Evolutionary conservation across 2,888 invertebrate species (phyloP), one percentile per base, ranked within the genome.

Genomic region (Eurois occulta): DNA sequence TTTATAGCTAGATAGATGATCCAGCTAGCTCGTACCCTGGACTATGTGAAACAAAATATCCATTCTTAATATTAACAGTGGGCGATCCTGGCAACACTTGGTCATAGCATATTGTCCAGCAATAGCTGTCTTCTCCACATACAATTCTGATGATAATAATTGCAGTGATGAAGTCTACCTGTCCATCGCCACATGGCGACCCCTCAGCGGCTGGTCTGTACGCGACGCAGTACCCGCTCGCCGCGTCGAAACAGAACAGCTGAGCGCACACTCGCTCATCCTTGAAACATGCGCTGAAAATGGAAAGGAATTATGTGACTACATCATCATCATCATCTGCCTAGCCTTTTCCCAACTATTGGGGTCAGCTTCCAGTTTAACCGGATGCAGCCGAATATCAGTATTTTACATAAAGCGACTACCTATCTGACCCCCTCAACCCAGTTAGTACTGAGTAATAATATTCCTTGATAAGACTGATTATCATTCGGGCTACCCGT

Each of bases 201-300:
- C 99, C 99, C 95, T 99, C 99, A 2, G 99, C 99, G 24, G 99
- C 99, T 28, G 99, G 99, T 90, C 99, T 97, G 96, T 99, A 99
- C 78, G 99, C 99, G 80, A 99, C 99, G 95, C 99, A 99, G 96
- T 99, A 99, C 43, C 99, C 99, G 88, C 99, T 99, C 81, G 98
- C 98, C 60, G 99, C 98, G 95, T 99, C 99, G 94, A 99, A 99
- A 94, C 99, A 99, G 97, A 99, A 99, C 86, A 99, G 97, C 96
- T 99, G 99, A 48, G 99, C 99, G 94, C 99, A 99, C 43, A 99
- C 99, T 64, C 99, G 97, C 95, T 99, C 99, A 93, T 99, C 99
- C 97, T 99, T 99, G 94, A 97, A 97, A 92, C 97, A 97, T 79
- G 97, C 97, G 85, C 99, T 98, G 97, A 65, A 85, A 72, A 65